Conservation (phyloP, 1,140 invertebrate species). For the Platyscapa corneri region DNA sequence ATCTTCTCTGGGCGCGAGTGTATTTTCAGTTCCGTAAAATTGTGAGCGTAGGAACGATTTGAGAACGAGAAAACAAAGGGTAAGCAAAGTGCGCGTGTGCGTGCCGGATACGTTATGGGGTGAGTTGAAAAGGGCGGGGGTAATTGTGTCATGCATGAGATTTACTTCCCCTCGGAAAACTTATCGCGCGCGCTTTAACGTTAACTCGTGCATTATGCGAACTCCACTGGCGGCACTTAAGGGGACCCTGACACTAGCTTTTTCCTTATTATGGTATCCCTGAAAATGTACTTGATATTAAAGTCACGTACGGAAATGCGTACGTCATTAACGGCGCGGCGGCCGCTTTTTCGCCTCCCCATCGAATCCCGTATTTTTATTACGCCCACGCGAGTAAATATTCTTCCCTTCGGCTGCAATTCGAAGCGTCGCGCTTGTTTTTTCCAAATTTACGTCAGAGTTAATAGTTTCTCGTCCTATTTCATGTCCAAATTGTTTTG, state of each 20-base stretch:
- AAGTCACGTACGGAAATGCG: background rate
- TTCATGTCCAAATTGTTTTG: background rate
- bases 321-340: background rate
- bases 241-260: background rate
- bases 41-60: background rate
- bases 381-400: background rate
- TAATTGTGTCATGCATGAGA: background rate
- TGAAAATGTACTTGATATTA: background rate
- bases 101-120: background rate
- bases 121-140: background rate
- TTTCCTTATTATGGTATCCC: background rate
- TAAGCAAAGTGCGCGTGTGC: background rate
- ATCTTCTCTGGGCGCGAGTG: background rate
- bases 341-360: background rate
- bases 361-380: background rate
- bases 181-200: constrained; percentile 9
- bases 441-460: too few relatives aligned
- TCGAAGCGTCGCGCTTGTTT: background rate
- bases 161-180: constrained; percentile 17
- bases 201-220: constrained; percentile 27
- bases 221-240: background rate
- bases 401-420: background rate
- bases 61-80: background rate
- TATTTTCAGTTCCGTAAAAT: background rate
- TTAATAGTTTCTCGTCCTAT: background rate